Evolutionary conservation across 2,113 vertebrate genomes (phyloP).

Genomic region (Pica pica): DNA sequence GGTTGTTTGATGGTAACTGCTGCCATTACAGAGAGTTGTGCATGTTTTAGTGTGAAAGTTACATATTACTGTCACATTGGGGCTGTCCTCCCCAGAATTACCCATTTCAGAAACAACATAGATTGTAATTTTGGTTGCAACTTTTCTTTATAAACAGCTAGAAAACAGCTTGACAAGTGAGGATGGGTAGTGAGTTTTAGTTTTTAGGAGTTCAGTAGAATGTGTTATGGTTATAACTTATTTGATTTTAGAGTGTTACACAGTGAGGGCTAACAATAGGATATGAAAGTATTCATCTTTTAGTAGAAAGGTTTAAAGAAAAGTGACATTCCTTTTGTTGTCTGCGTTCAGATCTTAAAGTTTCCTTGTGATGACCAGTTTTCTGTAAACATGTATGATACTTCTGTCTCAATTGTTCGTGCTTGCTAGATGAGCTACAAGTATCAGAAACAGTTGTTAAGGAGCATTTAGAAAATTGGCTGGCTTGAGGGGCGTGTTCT

Average conservation of each 20-base stretch:
- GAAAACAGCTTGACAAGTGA: not conserved
- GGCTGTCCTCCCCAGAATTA: not conserved
- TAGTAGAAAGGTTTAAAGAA: constrained; percentile 1
- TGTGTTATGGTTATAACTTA: not conserved
- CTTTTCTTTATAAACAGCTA: not conserved
- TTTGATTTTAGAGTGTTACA: not conserved
- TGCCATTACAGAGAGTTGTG: not conserved
- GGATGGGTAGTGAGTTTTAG: constrained; percentile 9
- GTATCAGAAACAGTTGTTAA: not conserved
- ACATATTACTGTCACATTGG: not conserved
- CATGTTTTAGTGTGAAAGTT: not conserved
- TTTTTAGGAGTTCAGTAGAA: constrained; percentile 23
- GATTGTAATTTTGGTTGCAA: not conserved
- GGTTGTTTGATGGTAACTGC: not conserved
- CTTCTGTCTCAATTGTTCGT: not conserved
- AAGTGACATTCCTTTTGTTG: constrained; percentile 40
- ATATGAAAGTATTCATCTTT: not conserved
- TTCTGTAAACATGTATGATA: not conserved
- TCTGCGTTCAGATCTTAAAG: constrained; percentile 13
- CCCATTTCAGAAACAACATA: not conserved
- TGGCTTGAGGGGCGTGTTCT: not conserved
- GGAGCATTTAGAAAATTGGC: not conserved
- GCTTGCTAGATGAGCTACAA: not conserved
- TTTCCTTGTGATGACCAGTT: not conserved
- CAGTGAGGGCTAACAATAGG: not conserved